Evolutionary conservation across 2,888 invertebrate species (phyloP).

Genomic region (Pediacus dermestoides): DNA sequence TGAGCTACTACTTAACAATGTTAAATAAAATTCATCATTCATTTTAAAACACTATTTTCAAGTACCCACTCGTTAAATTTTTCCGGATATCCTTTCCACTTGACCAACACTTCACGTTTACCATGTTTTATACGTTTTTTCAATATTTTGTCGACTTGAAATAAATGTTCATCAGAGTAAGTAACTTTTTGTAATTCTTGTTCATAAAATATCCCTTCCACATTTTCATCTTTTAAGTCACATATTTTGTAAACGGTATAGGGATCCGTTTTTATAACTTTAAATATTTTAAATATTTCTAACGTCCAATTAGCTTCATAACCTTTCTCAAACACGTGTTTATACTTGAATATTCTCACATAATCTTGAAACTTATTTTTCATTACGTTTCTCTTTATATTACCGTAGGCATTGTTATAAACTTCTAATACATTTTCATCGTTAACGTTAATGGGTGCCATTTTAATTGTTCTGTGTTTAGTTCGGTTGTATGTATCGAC

Average conservation of each 20-base stretch:
- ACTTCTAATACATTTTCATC: conserved; percentile 1
- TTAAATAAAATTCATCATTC: not conserved
- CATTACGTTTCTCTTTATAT: not conserved
- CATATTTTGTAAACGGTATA: conserved; percentile 1
- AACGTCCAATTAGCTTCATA: no score
- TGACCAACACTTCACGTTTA: conserved; percentile 1
- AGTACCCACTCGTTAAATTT: not conserved
- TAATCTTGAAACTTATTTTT: not conserved
- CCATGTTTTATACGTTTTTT: not conserved
- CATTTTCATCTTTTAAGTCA: conserved; percentile 1
- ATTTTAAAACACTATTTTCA: not conserved
- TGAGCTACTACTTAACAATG: conserved; percentile 1
- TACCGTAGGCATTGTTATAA: not conserved
- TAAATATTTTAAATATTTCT: not conserved
- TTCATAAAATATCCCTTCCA: not conserved
- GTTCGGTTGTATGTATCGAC: not conserved
- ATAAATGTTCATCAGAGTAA: not conserved
- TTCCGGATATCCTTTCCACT: not conserved
- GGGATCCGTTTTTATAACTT: not conserved
- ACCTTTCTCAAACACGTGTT: no score
- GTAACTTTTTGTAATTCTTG: conserved; percentile 1
- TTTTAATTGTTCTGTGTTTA: conserved; percentile 7
- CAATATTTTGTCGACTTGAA: not conserved
- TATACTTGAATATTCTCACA: no score
- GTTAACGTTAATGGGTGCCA: not conserved